Evolutionary conservation across 2,113 vertebrate species (phyloP), one percentile per base, ranked within the genome.

Genomic region (Galeopterus variegatus): DNA sequence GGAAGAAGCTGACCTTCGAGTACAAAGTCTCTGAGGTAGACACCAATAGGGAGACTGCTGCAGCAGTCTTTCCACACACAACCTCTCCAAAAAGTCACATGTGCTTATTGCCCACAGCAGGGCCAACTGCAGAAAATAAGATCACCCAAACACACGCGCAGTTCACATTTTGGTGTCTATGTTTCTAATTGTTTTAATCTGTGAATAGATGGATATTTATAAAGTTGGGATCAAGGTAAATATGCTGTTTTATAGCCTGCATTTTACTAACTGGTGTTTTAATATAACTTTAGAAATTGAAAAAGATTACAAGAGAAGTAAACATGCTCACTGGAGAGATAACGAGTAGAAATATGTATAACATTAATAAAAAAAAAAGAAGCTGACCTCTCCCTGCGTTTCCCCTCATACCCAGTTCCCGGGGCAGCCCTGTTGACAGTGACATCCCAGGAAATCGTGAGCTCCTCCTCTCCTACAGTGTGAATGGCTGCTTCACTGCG

Each of bases 11-110:
- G 97, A 99, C 98, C 1, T 99, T 99, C 73, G 99, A 99, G 94
- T 99, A 99, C 96, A 99, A 98, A 94, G 98, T 99, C 85, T 99
- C 99, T 9, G 99, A 99, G 99, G 99, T 99, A 98, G 97, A 98
- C 94, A 23, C 62, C 73, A 72, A 89, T 7, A 7, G 69, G 83
- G 4, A 48, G 93, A 48, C 15, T 3, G 26, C 88, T 10, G 2
- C 62, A 6, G 50, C 7, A 5, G n/a, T 33, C 23, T 36, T 52
- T 45, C 96, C 48, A n/a, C n/a, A 76, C 21, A 77, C 21, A 54
- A 50, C 54, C 41, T 41, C 82, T 85, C 24, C n/a, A 0, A 3
- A 11, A 41, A 26, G 31, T 12, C 52, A 10, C 0, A 0, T 4
- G 77, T 45, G 33, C 60, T 26, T 11, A 0, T 4, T 31, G 18